phyloP scores from a whole-genome alignment of 1,140 invertebrate species.

The Ericerus pela region DNA sequence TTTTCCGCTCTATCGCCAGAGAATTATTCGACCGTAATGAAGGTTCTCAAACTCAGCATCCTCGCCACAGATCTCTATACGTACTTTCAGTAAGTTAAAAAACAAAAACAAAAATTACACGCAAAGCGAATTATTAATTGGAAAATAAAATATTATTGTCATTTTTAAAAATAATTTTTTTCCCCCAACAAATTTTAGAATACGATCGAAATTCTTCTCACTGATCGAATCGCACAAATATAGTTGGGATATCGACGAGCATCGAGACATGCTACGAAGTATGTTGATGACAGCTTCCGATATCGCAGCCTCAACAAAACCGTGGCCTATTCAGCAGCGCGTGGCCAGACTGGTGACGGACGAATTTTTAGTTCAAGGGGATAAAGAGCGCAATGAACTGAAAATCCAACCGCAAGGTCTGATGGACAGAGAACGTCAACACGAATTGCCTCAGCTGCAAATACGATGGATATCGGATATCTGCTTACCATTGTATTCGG shows the following conservation, averaged over 20 bases:
- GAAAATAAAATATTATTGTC: no score
- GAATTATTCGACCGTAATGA: conserved; percentile 42
- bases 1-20: conserved; percentile 41
- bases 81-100: conserved; percentile 42
- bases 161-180: no score
- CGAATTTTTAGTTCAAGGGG: conserved; percentile 38
- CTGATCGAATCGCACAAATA: conserved; percentile 35
- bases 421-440: conserved; percentile 32
- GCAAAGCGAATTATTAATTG: not conserved
- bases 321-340: conserved; percentile 44
- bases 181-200: conserved; percentile 2
- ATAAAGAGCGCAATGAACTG: conserved; percentile 45
- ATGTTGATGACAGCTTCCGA: conserved; percentile 57
- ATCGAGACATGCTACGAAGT: conserved; percentile 36
- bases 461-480: conserved; percentile 33
- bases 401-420: conserved; percentile 34
- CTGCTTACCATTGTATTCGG: conserved; percentile 33
- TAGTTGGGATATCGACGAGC: conserved; percentile 37
- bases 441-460: conserved; percentile 33
- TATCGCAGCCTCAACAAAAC: conserved; percentile 47
- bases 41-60: conserved; percentile 46
- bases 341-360: conserved; percentile 32
- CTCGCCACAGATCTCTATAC: conserved; percentile 49
- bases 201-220: conserved; percentile 38
- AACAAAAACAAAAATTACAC: not conserved